Conservation (phyloP, 2,113 vertebrate genomes). For the Entelurus aequoreus region DNA sequence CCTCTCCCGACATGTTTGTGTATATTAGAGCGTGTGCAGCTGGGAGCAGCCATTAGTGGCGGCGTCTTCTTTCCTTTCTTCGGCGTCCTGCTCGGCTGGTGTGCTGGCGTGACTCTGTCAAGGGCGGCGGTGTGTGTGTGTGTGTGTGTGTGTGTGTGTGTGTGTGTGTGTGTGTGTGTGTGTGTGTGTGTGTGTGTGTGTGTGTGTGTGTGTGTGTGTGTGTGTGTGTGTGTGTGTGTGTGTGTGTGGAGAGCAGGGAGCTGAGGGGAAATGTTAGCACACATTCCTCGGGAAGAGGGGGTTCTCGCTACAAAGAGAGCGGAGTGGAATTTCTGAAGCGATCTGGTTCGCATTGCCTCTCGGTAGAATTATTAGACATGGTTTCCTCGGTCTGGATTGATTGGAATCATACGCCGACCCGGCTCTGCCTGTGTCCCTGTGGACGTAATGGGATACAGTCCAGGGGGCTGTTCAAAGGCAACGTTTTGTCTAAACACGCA, state of each 20-base stretch:
- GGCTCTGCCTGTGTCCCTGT: slow-evolving; percentile 40
- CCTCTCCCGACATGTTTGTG: slow-evolving; percentile 42
- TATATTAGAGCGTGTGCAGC: slow-evolving; percentile 37
- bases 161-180: slow-evolving; percentile 15
- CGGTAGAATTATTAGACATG: slow-evolving; percentile 49
- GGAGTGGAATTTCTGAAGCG: slow-evolving; percentile 55
- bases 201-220: slow-evolving; percentile 19
- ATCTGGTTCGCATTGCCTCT: slow-evolving; percentile 66
- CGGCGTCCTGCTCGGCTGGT: slow-evolving; percentile 20
- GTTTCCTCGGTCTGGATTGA: slow-evolving; percentile 48
- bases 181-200: slow-evolving; percentile 19
- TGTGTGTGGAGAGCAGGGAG: slow-evolving; percentile 46
- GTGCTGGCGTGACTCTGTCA: slow-evolving; percentile 45
- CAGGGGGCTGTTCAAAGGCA: slow-evolving; percentile 38
- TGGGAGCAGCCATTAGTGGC: slow-evolving; percentile 40
- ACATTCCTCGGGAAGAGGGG: slow-evolving; percentile 63
- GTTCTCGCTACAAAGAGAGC: slow-evolving; percentile 49
- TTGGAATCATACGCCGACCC: slow-evolving; percentile 49
- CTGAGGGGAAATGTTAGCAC: slow-evolving; percentile 57
- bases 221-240: slow-evolving; percentile 19
- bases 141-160: slow-evolving; percentile 46
- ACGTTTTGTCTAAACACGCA: slow-evolving; percentile 37
- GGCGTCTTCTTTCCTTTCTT: slow-evolving; percentile 15
- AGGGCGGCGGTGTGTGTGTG: slow-evolving; percentile 44
- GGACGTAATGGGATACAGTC: slow-evolving; percentile 51